Evolutionary conservation across 2,888 invertebrate genomes (phyloP).

Genomic region (Drosophila mettleri): DNA sequence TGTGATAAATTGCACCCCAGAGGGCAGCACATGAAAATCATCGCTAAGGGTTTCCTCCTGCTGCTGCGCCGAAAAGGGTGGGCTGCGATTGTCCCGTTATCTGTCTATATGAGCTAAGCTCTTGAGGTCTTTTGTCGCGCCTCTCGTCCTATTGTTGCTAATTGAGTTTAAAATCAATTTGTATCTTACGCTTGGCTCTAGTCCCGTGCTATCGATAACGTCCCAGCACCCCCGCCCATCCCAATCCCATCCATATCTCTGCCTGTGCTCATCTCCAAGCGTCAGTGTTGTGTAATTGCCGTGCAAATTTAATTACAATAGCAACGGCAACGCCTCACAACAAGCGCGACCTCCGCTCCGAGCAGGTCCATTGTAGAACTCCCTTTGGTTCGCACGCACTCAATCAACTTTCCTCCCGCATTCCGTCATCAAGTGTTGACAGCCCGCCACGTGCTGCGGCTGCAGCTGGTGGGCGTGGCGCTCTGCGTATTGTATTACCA

Average conservation of each 20-base stretch:
- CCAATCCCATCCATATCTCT: neutral
- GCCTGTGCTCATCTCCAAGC: neutral
- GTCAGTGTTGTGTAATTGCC: constrained; percentile 83
- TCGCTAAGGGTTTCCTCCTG: constrained; percentile 19
- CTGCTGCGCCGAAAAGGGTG: neutral
- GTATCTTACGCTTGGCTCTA: constrained; percentile 62
- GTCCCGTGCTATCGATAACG: constrained; percentile 5
- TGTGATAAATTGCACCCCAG: constrained; percentile 85
- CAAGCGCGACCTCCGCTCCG: constrained; percentile 11
- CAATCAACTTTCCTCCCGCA: constrained; percentile 37
- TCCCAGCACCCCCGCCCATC: neutral
- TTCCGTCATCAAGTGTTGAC: constrained; percentile 76
- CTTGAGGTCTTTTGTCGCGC: constrained; percentile 40
- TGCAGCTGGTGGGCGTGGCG: constrained; percentile 34
- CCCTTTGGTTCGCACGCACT: constrained; percentile 51
- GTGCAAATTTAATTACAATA: constrained; percentile 85
- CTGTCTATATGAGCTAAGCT: constrained; percentile 31
- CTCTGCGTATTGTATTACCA: constrained; percentile 72
- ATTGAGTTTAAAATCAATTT: constrained; percentile 86
- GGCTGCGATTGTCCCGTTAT: constrained; percentile 29
- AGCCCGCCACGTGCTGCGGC: constrained; percentile 56
- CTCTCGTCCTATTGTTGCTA: constrained; percentile 73
- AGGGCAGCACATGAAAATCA: constrained; percentile 81
- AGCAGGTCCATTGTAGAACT: neutral
- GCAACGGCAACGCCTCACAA: constrained; percentile 57